Evolutionary conservation across 2,888 invertebrate species (phyloP), one percentile per base, ranked within the genome.

Genomic region (Cerceris ruficornis): DNA sequence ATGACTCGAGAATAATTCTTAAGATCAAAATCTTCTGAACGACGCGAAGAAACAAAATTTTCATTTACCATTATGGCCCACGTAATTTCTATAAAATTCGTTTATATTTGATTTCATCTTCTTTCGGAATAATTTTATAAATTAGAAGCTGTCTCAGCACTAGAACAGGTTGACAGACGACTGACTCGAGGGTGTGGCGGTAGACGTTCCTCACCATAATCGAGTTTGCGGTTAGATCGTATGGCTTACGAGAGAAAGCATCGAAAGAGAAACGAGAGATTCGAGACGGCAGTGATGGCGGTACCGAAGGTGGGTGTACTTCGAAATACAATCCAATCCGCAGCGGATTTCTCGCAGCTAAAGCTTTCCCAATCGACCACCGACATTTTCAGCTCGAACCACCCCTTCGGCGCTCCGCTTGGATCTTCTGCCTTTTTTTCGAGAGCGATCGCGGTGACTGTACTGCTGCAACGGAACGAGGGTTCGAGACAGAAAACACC

Each of bases 321-420:
- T 73, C 80, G 80, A 83, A 86, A 87, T 82, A 86, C 86, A 86
- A 87, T 87, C 86, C 86, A 87, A 86, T 87, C 76, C 84, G 74
- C 55, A 62, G 65, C 77, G 81, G 80, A 83, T 87, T 80, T 83
- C 70, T 67, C 72, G 75, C 55, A 68, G 79, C 80, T 81, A 81
- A 86, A 86, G 64, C 85, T 81, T 83, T 81, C 74, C 85, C 86
- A 75, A 78, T 86, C 80, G 81, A 73, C 66, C 69, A 60, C 72
- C 72, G 77, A 57, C 72, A 77, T 86, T 86, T 85, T 65, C 83
- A 77, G 76, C 66, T 59, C 69, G 67, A 78, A 72, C 76, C 71
- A 75, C 77, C 77, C 74, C 75, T 66, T 71, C 74, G 70, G 17
- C 15, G 49, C 52, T 64, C 67, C 59, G 15, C 42, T 59, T 55